Percentiles rank a stretch among this genome's conserved stretches.
These are phyloP conservation scores for Thyatira batis DNA, from an alignment of 2,888 invertebrate genomes.

Conservation along the genomic window DNA sequence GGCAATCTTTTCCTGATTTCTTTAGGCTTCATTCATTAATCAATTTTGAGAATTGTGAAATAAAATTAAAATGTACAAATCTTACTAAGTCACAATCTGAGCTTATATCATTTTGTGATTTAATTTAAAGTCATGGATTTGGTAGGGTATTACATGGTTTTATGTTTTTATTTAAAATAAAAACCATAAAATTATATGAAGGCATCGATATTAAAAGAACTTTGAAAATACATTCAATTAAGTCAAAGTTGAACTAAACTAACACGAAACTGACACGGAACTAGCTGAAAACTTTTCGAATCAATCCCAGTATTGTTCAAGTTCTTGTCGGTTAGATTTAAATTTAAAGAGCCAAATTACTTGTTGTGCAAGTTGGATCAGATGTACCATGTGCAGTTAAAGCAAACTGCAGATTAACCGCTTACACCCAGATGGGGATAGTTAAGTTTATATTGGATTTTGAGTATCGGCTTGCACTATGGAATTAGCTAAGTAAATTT, in stretches of 20 bases:
- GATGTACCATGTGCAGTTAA: slow-evolving; percentile 30
- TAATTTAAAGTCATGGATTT: too few relatives aligned
- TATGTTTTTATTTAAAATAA: not conserved
- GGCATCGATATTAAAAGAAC: slow-evolving; percentile 11
- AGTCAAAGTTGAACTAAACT: slow-evolving; percentile 20
- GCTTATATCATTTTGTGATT: too few relatives aligned
- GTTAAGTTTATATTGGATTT: slow-evolving; percentile 28
- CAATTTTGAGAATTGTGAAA: not conserved
- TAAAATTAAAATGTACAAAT: not conserved
- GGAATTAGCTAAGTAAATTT: slow-evolving; percentile 9
- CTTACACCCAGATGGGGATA: slow-evolving; percentile 21
- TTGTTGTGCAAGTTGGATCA: slow-evolving; percentile 29
- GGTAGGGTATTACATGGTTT: too few relatives aligned
- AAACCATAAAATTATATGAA: slow-evolving; percentile 7
- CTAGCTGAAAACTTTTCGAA: slow-evolving; percentile 32
- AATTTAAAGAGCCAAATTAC: slow-evolving; percentile 43
- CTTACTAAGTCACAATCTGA: too few relatives aligned
- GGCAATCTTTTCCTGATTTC: slow-evolving; percentile 13
- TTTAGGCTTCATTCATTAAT: not conserved
- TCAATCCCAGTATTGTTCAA: slow-evolving; percentile 26
- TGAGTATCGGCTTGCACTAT: slow-evolving; percentile 13
- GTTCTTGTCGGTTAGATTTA: slow-evolving; percentile 36
- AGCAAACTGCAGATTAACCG: slow-evolving; percentile 41
- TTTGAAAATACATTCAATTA: slow-evolving; percentile 17
- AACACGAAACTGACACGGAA: slow-evolving; percentile 20